Evolutionary conservation across 64 coral and sea anemone genomes (phyloP), one percentile per base, ranked within the genome.

Genomic region (Stichodactyla mertensii): DNA sequence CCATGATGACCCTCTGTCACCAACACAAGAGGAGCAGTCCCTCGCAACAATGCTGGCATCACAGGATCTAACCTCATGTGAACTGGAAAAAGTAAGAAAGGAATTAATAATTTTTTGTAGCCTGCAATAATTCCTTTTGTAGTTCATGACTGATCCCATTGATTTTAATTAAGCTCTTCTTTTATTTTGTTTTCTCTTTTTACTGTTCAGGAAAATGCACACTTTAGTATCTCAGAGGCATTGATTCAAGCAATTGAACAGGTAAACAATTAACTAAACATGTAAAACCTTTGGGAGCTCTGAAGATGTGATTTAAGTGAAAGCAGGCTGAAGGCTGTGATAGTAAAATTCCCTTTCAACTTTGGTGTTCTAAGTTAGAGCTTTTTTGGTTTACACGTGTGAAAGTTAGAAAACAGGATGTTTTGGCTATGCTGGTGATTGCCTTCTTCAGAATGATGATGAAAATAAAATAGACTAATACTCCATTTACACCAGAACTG

Each of bases 221-320:
- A 99, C 86, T 99, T 99, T 83, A 99, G 97, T 56, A 99, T 99
- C 78, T 99, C 97, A 52, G 97, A 99, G 77, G 97, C 97, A 24
- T 89, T 99, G 64, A 99, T 99, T 71, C 89, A 91, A 59, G 97
- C 97, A 8, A 99, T 99, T 90, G 97, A 99, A 77, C 97, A 99
- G 93, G 97, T 98, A 80, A 87, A 24, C 14, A 58, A 58, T 9
- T 58, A 58, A 58, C 1, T 2, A 15, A 58, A 58, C 4, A 11
- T 9, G 56, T 9, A 15, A 58, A 58, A 58, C 56, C 1, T 11
- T 15, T 58, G 14, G 56, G 5, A 58, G 4, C 8, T 58, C 1
- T 6, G 5, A 11, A 58, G 56, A 9, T 58, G 56, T 9, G 31
- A 45, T n/a, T n/a, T n/a, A n/a, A 45, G 36, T 45, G 36, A 31